Evolutionary conservation across 2,888 invertebrate genomes (phyloP), one percentile per base, ranked within the genome.

Genomic region (Lochmaea capreae): DNA sequence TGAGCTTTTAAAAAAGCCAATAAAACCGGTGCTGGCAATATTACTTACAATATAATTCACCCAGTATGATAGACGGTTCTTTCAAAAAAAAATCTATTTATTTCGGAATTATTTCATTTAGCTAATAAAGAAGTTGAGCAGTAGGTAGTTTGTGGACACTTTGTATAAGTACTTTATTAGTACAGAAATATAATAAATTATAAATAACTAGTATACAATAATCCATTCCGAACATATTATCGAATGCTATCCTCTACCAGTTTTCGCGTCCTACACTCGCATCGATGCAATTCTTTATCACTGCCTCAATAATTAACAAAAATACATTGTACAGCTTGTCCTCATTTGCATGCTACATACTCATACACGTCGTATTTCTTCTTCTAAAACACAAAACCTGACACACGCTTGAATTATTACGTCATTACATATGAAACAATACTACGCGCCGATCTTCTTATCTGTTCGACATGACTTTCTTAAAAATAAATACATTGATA

Each of bases 271-370:
- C 78, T 76, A 78, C 77, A 73, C 74, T 58, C 54, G 57, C 63
- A 74, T 59, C 57, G 39, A 74, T 76, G 76, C 76, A 73, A 75
- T 77, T 70, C 68, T 67, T 67, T 54, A 69, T 65, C 66, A 77
- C 61, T 71, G 69, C 76, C 74, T 74, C 72, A 78, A 79, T 79
- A 79, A 79, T 79, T 79, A 79, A 79, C 79, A 69, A 78, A 78
- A 78, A 76, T 78, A 79, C 79, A 77, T 73, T 74, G 76, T 78
- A 72, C 73, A 73, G 67, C 76, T 49, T 78, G 79, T 79, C 72
- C 79, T 79, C 73, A 79, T 79, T 79, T 79, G 79, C 79, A 79
- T 79, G 73, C 70, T 71, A 79, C 79, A 79, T 74, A 79, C 76
- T 78, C 79, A 76, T 79, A 79, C 79, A 79, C 75, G 61, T 73